Conservation (phyloP, 2,113 vertebrate species). For the Amia ocellicauda region DNA sequence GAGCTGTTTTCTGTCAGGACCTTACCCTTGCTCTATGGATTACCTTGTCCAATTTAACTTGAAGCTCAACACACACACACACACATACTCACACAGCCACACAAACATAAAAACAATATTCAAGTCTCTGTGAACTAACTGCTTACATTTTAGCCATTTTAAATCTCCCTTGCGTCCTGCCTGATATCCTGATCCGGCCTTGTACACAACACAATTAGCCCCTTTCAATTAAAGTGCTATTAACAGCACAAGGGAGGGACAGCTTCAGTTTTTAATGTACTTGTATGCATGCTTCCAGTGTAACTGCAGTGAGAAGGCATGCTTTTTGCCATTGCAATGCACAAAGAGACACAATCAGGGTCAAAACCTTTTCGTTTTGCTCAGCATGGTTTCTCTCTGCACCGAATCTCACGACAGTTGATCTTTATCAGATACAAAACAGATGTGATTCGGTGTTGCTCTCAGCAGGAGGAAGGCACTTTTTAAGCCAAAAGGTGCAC, state of each 20-base stretch:
- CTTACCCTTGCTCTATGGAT: constrained; percentile 37
- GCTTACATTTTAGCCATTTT: no score
- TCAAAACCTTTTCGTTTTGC: constrained; percentile 44
- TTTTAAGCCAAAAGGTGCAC: not conserved
- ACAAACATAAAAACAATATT: not conserved
- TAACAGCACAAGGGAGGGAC: constrained; percentile 27
- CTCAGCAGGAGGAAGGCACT: not conserved
- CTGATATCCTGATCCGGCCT: constrained; percentile 1
- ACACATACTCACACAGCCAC: not conserved
- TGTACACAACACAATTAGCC: constrained; percentile 29
- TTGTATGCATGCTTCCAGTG: no score
- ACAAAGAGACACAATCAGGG: constrained; percentile 33
- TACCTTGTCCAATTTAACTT: constrained; percentile 15
- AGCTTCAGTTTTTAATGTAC: not conserved
- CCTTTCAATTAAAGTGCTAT: constrained; percentile 34
- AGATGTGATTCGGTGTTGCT: constrained; percentile 27
- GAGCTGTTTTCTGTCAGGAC: constrained; percentile 24
- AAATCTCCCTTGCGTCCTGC: not conserved
- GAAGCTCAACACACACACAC: not conserved
- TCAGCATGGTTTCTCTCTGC: constrained; percentile 46
- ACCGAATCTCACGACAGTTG: constrained; percentile 54
- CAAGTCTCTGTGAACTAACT: no score
- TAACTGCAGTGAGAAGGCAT: not conserved
- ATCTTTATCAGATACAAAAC: constrained; percentile 23
- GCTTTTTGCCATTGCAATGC: not conserved